Percentiles rank a stretch among this genome's conserved stretches.
Evolutionary conservation across 2,113 vertebrate genomes (phyloP).

Genomic region (Lophochroa leadbeateri): DNA sequence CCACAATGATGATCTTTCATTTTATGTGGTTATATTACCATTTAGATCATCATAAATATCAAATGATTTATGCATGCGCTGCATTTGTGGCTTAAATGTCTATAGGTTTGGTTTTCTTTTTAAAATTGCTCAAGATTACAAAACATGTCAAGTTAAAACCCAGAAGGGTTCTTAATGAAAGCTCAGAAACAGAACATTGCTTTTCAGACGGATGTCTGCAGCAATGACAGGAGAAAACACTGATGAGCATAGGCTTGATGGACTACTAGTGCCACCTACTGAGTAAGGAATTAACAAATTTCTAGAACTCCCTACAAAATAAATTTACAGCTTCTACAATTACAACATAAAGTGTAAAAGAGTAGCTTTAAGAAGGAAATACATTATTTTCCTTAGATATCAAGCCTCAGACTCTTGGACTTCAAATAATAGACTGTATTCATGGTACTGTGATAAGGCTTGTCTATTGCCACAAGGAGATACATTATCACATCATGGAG

Average conservation of each 20-base stretch:
- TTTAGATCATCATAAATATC: not conserved
- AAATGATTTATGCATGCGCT: not conserved
- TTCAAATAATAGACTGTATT: not conserved
- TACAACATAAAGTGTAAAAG: not conserved
- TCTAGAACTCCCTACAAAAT: not conserved
- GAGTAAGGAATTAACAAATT: not conserved
- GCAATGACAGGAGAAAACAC: fast-evolving
- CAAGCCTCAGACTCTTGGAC: not conserved
- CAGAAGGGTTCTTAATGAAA: not conserved
- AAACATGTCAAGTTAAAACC: not conserved
- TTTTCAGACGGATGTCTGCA: not conserved
- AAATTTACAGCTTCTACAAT: not conserved
- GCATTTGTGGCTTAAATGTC: not conserved
- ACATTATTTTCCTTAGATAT: not conserved
- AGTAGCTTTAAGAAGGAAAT: not conserved
- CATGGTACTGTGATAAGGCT: not conserved
- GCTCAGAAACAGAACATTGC: not conserved
- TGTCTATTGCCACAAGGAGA: not conserved
- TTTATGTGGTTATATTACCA: not conserved
- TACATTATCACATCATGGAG: fast-evolving
- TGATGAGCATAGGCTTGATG: not conserved
- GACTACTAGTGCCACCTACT: constrained; percentile 67
- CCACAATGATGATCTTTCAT: fast-evolving
- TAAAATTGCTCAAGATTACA: not conserved
- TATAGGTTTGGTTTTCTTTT: too few relatives aligned